Evolutionary conservation across 2,888 invertebrate species (phyloP), one percentile per base, ranked within the genome.

Genomic region (Polymixis flavicincta): DNA sequence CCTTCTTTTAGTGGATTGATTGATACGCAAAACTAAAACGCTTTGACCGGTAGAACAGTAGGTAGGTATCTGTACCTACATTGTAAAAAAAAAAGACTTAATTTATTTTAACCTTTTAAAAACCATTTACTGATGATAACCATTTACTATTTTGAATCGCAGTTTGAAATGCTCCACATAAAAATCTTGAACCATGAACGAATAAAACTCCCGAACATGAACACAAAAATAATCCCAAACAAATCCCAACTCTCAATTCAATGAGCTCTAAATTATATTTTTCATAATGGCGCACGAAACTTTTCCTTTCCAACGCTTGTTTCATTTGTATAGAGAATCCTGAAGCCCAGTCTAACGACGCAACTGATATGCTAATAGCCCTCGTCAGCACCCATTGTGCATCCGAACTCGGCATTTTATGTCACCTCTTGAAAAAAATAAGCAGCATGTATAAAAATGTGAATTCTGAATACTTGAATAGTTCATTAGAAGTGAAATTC

Each of bases 371-470:
- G 94, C 92, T 93, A 93, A 93, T 93, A 89, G 83, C 74, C 87
- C 89, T 94, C 93, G 92, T 95, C 94, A 94, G 90, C 72, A 48
- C 45, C 92, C 78, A 94, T 95, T 95, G 94, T 95, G 90, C 75
- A 87, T 82, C 59, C 67, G 76, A 80, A 85, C 82, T 84, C 82
- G 76, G 83, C 78, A 84, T 87, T 89, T 89, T 88, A 87, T 85
- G 86, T 88, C 87, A 90, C 83, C 84, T 87, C 84, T 84, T 68
- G 78, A 87, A 89, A 85, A n/a, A 90, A 89, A 88, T 82, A 87
- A 87, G 75, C 82, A 77, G 71, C 76, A 85, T 86, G 86, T 82
- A 82, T 78, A 76, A 87, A 88, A 87, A 85, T 86, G 79, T 89
- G 89, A 90, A 68, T 37, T 32, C 52, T 89, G 89, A 90, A 65